phyloP scores from a whole-genome alignment of 2,113 vertebrate species.

The Phylloscopus trochiloides region DNA sequence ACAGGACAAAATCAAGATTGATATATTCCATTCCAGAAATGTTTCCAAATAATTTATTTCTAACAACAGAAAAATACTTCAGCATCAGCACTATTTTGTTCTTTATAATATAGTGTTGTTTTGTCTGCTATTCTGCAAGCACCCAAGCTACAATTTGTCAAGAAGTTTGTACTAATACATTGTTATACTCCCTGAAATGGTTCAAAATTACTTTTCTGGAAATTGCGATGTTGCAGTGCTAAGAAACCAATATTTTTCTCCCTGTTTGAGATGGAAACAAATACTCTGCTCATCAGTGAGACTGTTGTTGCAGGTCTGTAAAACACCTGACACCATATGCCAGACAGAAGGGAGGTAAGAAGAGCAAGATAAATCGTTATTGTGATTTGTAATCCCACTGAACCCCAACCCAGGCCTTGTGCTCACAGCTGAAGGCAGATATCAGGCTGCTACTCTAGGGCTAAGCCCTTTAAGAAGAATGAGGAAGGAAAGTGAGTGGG shows the following conservation, averaged over 20 bases:
- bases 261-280: not conserved
- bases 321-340: not conserved
- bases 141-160: not conserved
- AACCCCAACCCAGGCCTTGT: not conserved
- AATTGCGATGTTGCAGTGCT: rapidly evolving
- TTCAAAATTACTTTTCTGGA: not conserved
- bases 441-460: not conserved
- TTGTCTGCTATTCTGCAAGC: not conserved
- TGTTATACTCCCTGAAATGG: not conserved
- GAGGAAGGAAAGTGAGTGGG: not conserved
- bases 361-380: not conserved
- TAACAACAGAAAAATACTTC: not conserved
- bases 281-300: not conserved
- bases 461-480: not conserved
- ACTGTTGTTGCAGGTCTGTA: not conserved
- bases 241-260: not conserved
- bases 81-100: not conserved
- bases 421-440: not conserved
- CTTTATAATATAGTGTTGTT: not conserved
- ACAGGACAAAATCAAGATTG: not conserved
- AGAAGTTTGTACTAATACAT: not conserved
- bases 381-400: not conserved
- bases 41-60: not conserved
- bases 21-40: not conserved
- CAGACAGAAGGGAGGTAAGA: not conserved